A percentile compares a stretch with the other conserved stretches of the same genome.
Evolutionary conservation across 2,888 invertebrate genomes (phyloP).

Genomic region (Himalopsyche anomala): DNA sequence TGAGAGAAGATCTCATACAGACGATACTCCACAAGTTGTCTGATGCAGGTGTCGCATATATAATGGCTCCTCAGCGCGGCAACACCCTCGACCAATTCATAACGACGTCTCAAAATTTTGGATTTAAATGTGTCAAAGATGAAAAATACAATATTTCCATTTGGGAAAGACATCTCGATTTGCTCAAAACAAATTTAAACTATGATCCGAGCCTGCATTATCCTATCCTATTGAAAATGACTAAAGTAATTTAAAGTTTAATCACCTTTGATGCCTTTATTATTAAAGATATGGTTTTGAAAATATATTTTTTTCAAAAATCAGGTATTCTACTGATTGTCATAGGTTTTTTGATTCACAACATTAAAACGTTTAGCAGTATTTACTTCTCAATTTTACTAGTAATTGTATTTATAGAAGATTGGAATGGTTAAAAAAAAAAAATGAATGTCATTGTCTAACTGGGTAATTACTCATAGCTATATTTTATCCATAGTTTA

Average conservation of each 20-base stretch:
- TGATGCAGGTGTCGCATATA: conserved; percentile 80
- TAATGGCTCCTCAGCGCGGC: conserved; percentile 87
- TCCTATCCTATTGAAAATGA: conserved; percentile 81
- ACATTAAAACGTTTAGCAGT: background rate
- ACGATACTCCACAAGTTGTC: conserved; percentile 81
- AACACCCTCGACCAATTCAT: conserved; percentile 83
- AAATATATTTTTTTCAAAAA: background rate
- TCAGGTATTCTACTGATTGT: background rate
- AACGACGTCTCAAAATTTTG: conserved; percentile 78
- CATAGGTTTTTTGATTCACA: conserved; percentile 35
- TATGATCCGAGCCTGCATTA: conserved; percentile 85
- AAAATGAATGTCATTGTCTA: background rate
- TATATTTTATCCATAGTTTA: conserved; percentile 42
- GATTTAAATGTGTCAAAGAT: conserved; percentile 77
- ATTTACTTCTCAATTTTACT: conserved; percentile 32
- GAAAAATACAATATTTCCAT: conserved; percentile 81
- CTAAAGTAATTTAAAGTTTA: conserved; percentile 69
- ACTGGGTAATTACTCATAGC: background rate
- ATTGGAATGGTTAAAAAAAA: conserved; percentile 8
- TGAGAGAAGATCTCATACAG: conserved; percentile 80
- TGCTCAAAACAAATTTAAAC: conserved; percentile 77
- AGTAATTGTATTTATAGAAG: conserved; percentile 1
- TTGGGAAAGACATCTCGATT: conserved; percentile 81
- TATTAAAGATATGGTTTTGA: background rate
- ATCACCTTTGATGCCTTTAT: conserved; percentile 59